Percentiles rank a stretch among this genome's conserved stretches.
These are phyloP conservation scores for Dione juno DNA, from an alignment of 2,888 invertebrate species.

Conservation along the genomic window DNA sequence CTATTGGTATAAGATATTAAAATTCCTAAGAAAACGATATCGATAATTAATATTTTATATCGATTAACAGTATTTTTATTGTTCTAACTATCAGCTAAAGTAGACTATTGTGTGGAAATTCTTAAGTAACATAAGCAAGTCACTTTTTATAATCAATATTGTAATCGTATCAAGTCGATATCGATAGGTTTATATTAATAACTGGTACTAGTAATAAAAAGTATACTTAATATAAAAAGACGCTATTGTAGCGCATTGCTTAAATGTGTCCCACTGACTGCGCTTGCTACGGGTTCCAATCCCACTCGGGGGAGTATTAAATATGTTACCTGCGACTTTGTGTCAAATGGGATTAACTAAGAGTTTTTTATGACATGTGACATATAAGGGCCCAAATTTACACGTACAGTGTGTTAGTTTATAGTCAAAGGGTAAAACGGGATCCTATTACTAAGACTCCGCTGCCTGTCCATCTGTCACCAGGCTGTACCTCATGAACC, in stretches of 20 bases:
- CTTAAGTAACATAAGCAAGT: constrained; percentile 16
- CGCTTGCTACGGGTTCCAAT: neutral
- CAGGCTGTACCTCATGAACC: too few species aligned
- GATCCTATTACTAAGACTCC: too few species aligned
- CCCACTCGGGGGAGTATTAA: neutral
- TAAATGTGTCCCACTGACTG: neutral
- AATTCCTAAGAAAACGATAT: constrained; percentile 3
- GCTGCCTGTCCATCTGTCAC: too few species aligned
- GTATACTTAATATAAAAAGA: neutral
- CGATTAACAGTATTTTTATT: constrained; percentile 6
- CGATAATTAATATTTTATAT: constrained; percentile 20
- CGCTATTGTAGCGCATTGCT: neutral
- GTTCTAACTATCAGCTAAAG: neutral
- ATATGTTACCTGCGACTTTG: too few species aligned
- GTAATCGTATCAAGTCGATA: constrained; percentile 10
- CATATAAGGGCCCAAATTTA: too few species aligned
- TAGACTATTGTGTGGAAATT: constrained; percentile 11
- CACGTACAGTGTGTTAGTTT: too few species aligned
- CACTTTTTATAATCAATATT: constrained; percentile 1
- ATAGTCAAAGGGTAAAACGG: too few species aligned
- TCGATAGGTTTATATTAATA: constrained; percentile 1
- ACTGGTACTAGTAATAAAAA: constrained; percentile 9
- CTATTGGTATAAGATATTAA: constrained; percentile 16
- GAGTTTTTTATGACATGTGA: too few species aligned
- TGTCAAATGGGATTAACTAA: too few species aligned